Conservation (phyloP, 1,140 invertebrate species). For the Tetramorium parvispinum region DNA sequence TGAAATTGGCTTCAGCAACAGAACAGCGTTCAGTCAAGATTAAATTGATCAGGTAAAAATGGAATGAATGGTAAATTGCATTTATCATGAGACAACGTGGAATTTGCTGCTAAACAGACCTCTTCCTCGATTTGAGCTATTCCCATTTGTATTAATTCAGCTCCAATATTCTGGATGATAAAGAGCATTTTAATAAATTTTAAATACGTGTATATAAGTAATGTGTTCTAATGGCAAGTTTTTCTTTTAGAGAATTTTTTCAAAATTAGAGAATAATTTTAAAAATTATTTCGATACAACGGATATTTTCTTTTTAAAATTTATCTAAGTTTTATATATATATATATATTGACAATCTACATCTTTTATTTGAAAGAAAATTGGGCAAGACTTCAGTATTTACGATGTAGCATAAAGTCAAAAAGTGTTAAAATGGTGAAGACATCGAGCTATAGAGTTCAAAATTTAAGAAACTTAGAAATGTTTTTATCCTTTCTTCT, state of each 20-base stretch:
- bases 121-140: slow-evolving; percentile 60
- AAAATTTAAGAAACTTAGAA: not conserved
- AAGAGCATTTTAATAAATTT: not conserved
- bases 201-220: not conserved
- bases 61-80: not conserved
- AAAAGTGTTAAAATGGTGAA: too few species aligned
- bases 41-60: not conserved
- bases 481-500: not conserved
- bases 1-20: not conserved
- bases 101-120: not conserved
- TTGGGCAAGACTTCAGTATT: not conserved
- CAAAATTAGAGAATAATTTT: too few species aligned
- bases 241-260: not conserved
- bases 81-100: not conserved
- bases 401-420: not conserved
- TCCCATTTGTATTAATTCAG: slow-evolving; percentile 71
- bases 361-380: not conserved
- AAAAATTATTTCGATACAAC: not conserved
- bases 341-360: not conserved
- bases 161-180: slow-evolving; percentile 70
- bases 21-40: not conserved
- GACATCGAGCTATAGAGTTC: too few species aligned
- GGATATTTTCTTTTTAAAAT: too few species aligned
- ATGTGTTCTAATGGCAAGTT: not conserved
- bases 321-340: not conserved